Conservation (phyloP, 2,888 invertebrate species). For the Drosophila rellima region DNA sequence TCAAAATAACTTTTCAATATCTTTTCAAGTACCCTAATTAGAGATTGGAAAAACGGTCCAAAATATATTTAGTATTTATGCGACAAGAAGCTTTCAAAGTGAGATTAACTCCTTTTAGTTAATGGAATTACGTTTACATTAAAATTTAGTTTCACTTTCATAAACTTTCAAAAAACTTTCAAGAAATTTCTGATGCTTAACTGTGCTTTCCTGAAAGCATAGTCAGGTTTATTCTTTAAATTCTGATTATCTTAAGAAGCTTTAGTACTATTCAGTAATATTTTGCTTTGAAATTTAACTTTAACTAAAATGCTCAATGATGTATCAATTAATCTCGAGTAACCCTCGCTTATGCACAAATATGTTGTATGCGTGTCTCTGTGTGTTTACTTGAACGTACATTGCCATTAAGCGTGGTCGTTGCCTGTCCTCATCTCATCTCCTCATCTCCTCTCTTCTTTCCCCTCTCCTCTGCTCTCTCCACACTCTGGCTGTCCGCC, state of each 20-base stretch:
- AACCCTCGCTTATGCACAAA: conserved; percentile 52
- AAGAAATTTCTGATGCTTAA: neutral
- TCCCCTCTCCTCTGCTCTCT: neutral
- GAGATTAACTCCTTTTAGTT: no score
- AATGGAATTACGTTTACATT: no score
- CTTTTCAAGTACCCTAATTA: no score
- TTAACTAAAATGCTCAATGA: neutral
- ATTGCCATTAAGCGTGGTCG: conserved; percentile 78
- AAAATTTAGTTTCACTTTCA: no score
- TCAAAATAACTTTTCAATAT: no score
- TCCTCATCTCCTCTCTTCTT: neutral
- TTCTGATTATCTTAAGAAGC: neutral
- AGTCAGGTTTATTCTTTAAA: no score
- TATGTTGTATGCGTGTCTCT: conserved; percentile 35
- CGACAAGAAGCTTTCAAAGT: no score
- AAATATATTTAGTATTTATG: no score
- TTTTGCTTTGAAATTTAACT: neutral
- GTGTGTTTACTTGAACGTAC: conserved; percentile 77
- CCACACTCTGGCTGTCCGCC: neutral
- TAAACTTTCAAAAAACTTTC: no score
- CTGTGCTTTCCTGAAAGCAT: neutral
- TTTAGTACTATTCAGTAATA: neutral
- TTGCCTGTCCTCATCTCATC: conserved; percentile 29
- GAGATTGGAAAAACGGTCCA: no score
- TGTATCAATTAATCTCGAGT: neutral